Conservation (phyloP, 2,888 invertebrate genomes). For the Prosopocoilus inquinatus region DNA sequence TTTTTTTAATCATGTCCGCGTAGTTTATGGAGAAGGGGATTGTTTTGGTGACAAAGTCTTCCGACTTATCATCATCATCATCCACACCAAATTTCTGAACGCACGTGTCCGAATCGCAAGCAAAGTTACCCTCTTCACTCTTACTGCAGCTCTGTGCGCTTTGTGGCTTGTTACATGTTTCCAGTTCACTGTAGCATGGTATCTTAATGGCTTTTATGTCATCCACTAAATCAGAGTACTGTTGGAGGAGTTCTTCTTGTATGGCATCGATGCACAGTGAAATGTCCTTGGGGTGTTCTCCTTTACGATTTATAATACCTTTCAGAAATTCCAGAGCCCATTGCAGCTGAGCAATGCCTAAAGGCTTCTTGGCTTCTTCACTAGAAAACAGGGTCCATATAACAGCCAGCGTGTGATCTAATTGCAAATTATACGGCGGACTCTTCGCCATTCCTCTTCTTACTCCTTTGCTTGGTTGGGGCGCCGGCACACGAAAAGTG, state of each 20-base stretch:
- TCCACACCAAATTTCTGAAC: too few species aligned
- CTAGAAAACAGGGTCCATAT: conserved; percentile 48
- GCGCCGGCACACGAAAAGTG: conserved; percentile 40
- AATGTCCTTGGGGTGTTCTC: conserved; percentile 45
- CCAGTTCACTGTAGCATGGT: too few species aligned
- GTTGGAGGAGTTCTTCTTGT: conserved; percentile 45
- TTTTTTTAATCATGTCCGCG: conserved; percentile 34
- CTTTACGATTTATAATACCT: conserved; percentile 41
- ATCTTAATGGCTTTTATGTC: conserved; percentile 19
- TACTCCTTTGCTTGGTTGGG: conserved; percentile 25
- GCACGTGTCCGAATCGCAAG: too few species aligned
- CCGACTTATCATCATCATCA: conserved; percentile 14
- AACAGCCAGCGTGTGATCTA: conserved; percentile 50
- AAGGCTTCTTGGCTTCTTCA: conserved; percentile 30
- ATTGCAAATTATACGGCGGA: conserved; percentile 47
- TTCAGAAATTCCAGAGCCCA: conserved; percentile 49
- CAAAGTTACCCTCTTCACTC: too few species aligned
- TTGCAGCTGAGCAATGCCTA: conserved; percentile 49
- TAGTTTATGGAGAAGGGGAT: conserved; percentile 45
- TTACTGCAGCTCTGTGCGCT: too few species aligned
- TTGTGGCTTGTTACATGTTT: too few species aligned
- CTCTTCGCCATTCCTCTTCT: conserved; percentile 35
- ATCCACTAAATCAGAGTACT: conserved; percentile 43
- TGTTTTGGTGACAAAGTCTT: conserved; percentile 26
- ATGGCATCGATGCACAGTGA: conserved; percentile 45